Evolutionary conservation across 2,888 invertebrate species (phyloP), one percentile per base, ranked within the genome.

Genomic region (Oxycera nigricornis): DNA sequence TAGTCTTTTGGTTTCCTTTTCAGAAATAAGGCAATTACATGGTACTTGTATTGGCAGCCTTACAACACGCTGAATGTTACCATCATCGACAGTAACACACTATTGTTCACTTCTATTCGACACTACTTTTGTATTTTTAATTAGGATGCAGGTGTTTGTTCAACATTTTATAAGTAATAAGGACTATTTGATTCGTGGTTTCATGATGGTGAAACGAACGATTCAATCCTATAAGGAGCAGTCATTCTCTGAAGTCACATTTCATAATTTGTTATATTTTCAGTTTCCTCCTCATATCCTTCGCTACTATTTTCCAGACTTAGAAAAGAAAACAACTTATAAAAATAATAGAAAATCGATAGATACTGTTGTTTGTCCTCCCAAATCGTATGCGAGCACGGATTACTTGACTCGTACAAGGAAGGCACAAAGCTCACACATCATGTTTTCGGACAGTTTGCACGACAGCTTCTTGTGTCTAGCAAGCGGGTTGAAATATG

Each of bases 321-420:
- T 7, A 22, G 62, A 30, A 7, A 50, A 20, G 17, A 50, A 9
- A 30, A 6, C 50, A 11, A 31, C 35, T 52, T 26, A 35, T 11
- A 55, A 70, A 6, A n/a, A 55, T 35, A 52, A 55, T 55, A 55
- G 70, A 31, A 70, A 70, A 70, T 70, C 55, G 70, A 70, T 70
- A 31, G 52, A 70, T 70, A 22, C 14, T 20, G 28, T 52, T 46
- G 30, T 70, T 70, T 65, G 20, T 52, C 52, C 50, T 20, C 26
- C 50, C 26, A 20, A 55, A 28, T 55, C 35, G 14, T 52, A 31
- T 28, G 22, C 11, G 20, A 20, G 31, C 20, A 31, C 35, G 65
- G n/a, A 9, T 65, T 41, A 65, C 65, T 30, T 14, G 39, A 20
- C 17, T 39, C 39, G 39, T 30, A 39, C 65, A 24, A 26, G 55